Base-by-base conservation (phyloP, 2,113 vertebrate species). In the Carassius carassius region DNA sequence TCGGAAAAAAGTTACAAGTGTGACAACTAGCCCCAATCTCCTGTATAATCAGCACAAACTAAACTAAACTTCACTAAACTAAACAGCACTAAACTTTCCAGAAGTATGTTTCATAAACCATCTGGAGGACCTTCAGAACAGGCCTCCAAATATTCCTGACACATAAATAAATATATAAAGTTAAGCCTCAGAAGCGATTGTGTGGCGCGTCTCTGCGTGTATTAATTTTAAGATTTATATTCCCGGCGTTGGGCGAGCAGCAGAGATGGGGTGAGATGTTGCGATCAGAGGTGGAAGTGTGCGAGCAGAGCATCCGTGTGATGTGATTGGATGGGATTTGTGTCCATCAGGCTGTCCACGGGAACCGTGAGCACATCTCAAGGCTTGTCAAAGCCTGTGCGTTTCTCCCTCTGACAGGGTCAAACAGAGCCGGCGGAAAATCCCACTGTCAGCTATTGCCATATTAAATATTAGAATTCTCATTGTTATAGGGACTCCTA, bases 401-500 rank as follows among this genome's bases (percentile, higher is more conserved):
- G 72, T 86, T 91, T 90, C 37, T 81, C 72, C 7, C 56, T 85
- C 87, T 84, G 83, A 88, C 81, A 77, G 81, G 79, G 87, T 77
- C 23, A 54, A 81, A 73, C 19, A 60, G 49, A 54, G 51, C 54
- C 29, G 62, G 79, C 78, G 88, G 91, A 89, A 93, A 92, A 93
- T 90, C 92, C 92, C 72, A 25, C 94, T 95, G 94, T 95, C 94
- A 94, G 94, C 95, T 93, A 92, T 94, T 94, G 93, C 94, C 91
- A 93, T 94, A 94, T 92, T 90, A 94, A 93, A 94, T 92, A 94
- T 93, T 90, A 92, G 88, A 93, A 89, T 91, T 91, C 84, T 90
- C 91, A 94, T 95, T 95, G 94, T 95, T 93, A 91, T 85, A 89
- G 90, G 90, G 93, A 92, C 91, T 93, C 87, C 92, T 77, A 77